A percentile compares a stretch with the other conserved stretches of the same genome.
These are phyloP conservation scores for Amblyopsis rosae DNA, from an alignment of 2,113 vertebrate species.

Conservation along the genomic window DNA sequence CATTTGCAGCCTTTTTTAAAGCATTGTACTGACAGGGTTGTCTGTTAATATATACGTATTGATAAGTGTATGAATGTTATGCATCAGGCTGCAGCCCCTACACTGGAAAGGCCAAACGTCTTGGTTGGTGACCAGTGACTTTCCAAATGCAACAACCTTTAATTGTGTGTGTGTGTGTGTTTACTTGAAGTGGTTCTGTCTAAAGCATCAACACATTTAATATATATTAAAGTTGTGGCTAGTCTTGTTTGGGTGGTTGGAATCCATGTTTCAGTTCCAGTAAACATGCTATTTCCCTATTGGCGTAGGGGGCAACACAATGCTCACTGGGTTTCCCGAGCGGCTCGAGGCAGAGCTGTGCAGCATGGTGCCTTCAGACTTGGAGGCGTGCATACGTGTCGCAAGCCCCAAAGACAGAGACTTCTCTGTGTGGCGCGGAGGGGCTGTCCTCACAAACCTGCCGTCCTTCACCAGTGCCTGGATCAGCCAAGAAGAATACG, in stretches of 20 bases:
- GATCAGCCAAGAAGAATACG: conserved; percentile 74
- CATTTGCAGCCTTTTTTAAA: background rate
- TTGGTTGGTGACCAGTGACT: too few species aligned
- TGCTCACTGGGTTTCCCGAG: conserved; percentile 68
- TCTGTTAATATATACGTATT: background rate
- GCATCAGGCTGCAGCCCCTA: too few species aligned
- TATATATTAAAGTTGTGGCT: too few species aligned
- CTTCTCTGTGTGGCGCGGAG: conserved; percentile 75
- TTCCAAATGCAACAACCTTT: too few species aligned
- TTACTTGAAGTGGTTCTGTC: too few species aligned
- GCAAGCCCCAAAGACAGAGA: conserved; percentile 65
- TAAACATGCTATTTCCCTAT: background rate
- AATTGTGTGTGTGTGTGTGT: background rate
- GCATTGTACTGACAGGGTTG: too few species aligned
- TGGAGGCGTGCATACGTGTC: conserved; percentile 48
- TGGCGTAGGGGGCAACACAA: conserved; percentile 73
- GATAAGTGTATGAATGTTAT: too few species aligned
- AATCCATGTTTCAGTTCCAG: background rate
- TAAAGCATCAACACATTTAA: too few species aligned
- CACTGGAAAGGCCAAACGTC: too few species aligned
- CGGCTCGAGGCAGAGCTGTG: conserved; percentile 69
- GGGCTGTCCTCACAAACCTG: conserved; percentile 67
- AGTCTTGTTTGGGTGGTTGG: background rate
- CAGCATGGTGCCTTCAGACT: conserved; percentile 44
- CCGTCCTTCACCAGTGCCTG: conserved; percentile 57